Conservation (phyloP, 1,140 invertebrate species). For the Megalopta genalis region DNA sequence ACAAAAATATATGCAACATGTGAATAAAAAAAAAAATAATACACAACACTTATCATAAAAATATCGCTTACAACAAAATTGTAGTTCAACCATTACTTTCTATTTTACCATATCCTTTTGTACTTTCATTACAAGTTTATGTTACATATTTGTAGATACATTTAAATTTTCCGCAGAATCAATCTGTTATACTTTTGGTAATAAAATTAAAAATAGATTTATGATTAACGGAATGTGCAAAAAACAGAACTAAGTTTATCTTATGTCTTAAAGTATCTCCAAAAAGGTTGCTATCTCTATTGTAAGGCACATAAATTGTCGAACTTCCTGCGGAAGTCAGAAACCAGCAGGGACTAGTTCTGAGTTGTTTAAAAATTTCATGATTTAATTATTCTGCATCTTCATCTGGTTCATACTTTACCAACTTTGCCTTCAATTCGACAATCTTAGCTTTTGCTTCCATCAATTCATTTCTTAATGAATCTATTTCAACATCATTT, state of each 20-base stretch:
- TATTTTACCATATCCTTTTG: constrained; percentile 21
- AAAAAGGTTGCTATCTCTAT: constrained; percentile 36
- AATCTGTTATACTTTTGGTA: constrained; percentile 7
- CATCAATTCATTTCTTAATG: constrained; percentile 80
- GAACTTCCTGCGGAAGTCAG: constrained; percentile 67
- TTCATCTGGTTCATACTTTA: constrained; percentile 67
- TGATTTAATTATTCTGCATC: constrained; percentile 54
- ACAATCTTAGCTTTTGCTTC: constrained; percentile 81
- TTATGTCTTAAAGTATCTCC: constrained; percentile 43
- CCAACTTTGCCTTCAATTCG: constrained; percentile 82
- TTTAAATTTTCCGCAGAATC: constrained; percentile 25
- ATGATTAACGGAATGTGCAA: constrained; percentile 48
- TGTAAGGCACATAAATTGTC: constrained; percentile 58
- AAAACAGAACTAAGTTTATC: constrained; percentile 48
- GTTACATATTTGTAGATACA: constrained; percentile 4
- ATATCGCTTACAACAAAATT: constrained; percentile 43
- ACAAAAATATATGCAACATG: constrained; percentile 11
- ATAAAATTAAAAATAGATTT: constrained; percentile 32
- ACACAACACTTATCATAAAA: not conserved
- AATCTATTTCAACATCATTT: constrained; percentile 69
- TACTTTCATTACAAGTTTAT: constrained; percentile 34
- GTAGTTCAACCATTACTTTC: constrained; percentile 36
- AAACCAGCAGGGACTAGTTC: constrained; percentile 69
- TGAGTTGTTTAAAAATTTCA: constrained; percentile 24
- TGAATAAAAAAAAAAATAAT: constrained; percentile 32